A percentile compares a stretch with the other conserved stretches of the same genome.
These are phyloP conservation scores for Tuta absoluta DNA, from an alignment of 2,888 invertebrate species.

Conservation along the genomic window DNA sequence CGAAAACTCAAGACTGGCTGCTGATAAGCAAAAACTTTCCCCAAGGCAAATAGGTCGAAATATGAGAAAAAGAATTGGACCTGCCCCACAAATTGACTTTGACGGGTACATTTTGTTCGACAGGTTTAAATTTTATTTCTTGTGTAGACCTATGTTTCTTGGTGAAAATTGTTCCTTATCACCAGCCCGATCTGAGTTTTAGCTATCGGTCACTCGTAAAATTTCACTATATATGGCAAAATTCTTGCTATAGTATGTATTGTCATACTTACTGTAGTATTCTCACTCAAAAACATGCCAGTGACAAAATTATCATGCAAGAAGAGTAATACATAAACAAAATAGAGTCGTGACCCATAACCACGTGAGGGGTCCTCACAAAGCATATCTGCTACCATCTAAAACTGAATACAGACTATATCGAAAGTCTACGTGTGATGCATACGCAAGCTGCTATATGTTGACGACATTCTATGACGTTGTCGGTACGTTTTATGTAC, in stretches of 20 bases:
- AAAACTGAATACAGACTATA: slow-evolving; percentile 30
- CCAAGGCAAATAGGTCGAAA: too few relatives aligned
- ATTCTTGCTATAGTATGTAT: background rate
- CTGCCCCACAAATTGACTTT: too few relatives aligned
- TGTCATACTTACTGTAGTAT: background rate
- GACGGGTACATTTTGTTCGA: too few relatives aligned
- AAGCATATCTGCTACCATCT: slow-evolving; percentile 28
- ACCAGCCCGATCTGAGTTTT: too few relatives aligned
- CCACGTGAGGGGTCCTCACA: slow-evolving; percentile 15
- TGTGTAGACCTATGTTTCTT: too few relatives aligned
- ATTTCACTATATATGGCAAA: too few relatives aligned
- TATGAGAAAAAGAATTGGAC: too few relatives aligned
- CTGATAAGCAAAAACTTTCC: too few relatives aligned
- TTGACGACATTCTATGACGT: slow-evolving; percentile 31
- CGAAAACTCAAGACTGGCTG: too few relatives aligned
- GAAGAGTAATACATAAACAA: slow-evolving; percentile 14
- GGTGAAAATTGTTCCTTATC: too few relatives aligned
- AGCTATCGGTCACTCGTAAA: too few relatives aligned
- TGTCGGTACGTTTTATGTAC: slow-evolving; percentile 28
- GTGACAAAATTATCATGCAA: slow-evolving; percentile 6
- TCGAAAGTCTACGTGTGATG: slow-evolving; percentile 33
- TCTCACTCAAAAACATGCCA: background rate
- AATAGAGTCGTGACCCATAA: slow-evolving; percentile 25
- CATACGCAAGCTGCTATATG: slow-evolving; percentile 27
- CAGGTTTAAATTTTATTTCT: too few relatives aligned